Base-by-base conservation (phyloP, 1,140 invertebrate genomes). In the Aphelenchoides fujianensis region DNA sequence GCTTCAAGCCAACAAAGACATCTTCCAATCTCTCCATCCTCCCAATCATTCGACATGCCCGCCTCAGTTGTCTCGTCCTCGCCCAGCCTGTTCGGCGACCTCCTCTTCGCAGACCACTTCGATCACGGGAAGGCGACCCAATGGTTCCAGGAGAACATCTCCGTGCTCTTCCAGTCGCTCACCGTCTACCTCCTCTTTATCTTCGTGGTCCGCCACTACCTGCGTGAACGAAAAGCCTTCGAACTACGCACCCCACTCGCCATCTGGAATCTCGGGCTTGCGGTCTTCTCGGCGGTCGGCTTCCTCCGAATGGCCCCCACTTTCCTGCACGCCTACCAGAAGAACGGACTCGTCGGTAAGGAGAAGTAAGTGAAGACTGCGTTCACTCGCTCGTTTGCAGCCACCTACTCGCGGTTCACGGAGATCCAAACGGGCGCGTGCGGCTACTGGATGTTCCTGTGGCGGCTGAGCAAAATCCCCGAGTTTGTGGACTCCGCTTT, bases 401-500 rank as follows among this genome's bases (percentile, higher is more conserved):
- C 41, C 41, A 48, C 41, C 23, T 48, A 48, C 41, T 48, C 41
- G 23, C 12, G 12, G 12, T 48, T 48, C 41, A 48, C 41, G 41
- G 41, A 48, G 23, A 48, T 48, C 23, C 41, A 48, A 48, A 23
- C 12, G 12, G 41, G 41, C 12, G 12, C 41, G 12, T 48, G 41
- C 23, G 41, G 41, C 23, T 48, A 48, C 41, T 48, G 41, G 41
- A 48, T 23, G 41, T 16, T 48, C 12, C 23, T 48, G 41, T 48
- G 41, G 41, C 41, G 41, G 12, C 61, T 68, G 12, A 9, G 7
- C 31, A 68, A 68, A 69, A 7, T 68, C 16, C 5, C 27, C 19
- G 67, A 68, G 28, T 69, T 68, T 9, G 57, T 16, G 7, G 67
- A 68, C 57, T 69, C 68, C 7, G 3, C 37, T 27, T 70, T 70